Base-by-base conservation (phyloP, 2,888 invertebrate species). In the Pseudoips prasinana region DNA sequence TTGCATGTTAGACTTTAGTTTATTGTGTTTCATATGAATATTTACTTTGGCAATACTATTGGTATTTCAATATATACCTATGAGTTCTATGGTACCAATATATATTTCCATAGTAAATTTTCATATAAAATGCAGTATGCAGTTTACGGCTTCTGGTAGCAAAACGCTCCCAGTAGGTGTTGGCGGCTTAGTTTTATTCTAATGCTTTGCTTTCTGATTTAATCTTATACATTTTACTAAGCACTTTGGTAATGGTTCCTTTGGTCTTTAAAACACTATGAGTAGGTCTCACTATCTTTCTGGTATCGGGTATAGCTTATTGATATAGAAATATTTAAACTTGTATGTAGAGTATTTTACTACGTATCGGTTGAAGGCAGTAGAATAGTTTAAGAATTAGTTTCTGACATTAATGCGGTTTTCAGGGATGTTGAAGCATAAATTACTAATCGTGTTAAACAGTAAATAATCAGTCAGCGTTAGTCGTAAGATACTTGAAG, bases 361-460 rank as follows among this genome's bases (percentile, higher is more conserved):
- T n/a, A n/a, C n/a, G n/a, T n/a, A n/a, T n/a, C n/a, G n/a, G n/a
- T n/a, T n/a, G n/a, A n/a, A n/a, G n/a, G n/a, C n/a, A n/a, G n/a
- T n/a, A n/a, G n/a, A n/a, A n/a, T n/a, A n/a, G n/a, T n/a, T n/a
- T n/a, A n/a, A n/a, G n/a, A n/a, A n/a, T n/a, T n/a, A n/a, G n/a
- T n/a, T n/a, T n/a, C n/a, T n/a, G n/a, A n/a, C n/a, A n/a, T n/a
- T n/a, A n/a, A n/a, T n/a, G n/a, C 7, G 46, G 29, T 60, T 78
- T 75, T 34, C 82, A 83, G 82, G 78, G 62, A 36, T 62, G 33
- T 33, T 58, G 58, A 79, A 75, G 69, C 64, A 64, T 66, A 78
- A 68, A 61, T 60, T 75, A 58, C 76, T 76, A 43, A 46, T 73
- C 58, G 60, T 76, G 48, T 60, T 76, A 61, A 75, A 66, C 50